A percentile compares a stretch with the other conserved stretches of the same genome.
Conservation (phyloP, 2,797 vertebrate genomes). For the Pangasius krempfi region DNA sequence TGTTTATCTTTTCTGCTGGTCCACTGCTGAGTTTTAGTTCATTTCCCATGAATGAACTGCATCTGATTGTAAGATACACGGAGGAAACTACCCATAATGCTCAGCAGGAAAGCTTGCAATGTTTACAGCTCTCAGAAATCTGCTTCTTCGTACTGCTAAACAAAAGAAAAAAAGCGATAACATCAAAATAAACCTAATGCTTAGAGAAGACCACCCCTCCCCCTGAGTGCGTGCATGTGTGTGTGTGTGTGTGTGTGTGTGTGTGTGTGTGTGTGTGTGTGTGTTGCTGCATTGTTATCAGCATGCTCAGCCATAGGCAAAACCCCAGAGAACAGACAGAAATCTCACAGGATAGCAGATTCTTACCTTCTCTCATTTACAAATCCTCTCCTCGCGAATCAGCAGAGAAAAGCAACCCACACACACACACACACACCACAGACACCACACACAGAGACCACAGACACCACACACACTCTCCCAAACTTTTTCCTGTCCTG, state of each 20-base stretch:
- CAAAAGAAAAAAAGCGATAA: background rate
- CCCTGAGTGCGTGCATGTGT: constrained; percentile 36
- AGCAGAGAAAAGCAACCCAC: constrained; percentile 13
- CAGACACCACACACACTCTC: background rate
- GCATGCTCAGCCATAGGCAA: background rate
- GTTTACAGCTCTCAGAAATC: background rate
- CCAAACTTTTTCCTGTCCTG: background rate
- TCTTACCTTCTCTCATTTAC: constrained; percentile 79
- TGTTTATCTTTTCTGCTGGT: constrained; percentile 15
- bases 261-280: constrained; percentile 28
- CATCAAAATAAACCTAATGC: background rate
- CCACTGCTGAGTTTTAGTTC: constrained; percentile 1
- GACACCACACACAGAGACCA: background rate
- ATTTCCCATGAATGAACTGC: constrained; percentile 22
- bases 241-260: background rate
- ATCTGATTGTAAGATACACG: background rate
- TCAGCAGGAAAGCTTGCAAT: background rate
- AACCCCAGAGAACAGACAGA: background rate
- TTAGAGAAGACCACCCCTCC: constrained; percentile 32
- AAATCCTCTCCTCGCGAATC: constrained; percentile 43
- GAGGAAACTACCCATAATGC: constrained; percentile 14
- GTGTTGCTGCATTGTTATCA: constrained; percentile 72
- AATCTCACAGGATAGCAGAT: constrained; percentile 45
- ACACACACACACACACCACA: background rate
- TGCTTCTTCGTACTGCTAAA: background rate